Percentiles rank a stretch among this genome's conserved stretches.
These are phyloP conservation scores for Drosophila busckii DNA, from an alignment of 1,140 invertebrate species.

Conservation along the genomic window DNA sequence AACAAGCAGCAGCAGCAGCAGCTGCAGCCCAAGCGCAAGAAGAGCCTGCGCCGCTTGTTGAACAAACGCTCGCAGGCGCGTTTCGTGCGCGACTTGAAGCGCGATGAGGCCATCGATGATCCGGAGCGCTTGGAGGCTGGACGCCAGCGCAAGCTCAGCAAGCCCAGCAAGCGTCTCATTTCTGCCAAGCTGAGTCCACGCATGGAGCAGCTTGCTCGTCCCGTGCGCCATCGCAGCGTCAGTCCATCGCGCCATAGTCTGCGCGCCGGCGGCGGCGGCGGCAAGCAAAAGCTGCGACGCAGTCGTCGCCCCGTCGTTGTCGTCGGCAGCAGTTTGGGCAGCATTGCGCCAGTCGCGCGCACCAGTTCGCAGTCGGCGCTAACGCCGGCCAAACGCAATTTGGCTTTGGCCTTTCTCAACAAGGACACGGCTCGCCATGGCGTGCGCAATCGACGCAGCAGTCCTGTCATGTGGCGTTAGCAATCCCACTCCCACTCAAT, in stretches of 20 bases:
- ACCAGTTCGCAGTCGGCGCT: slow-evolving; percentile 13
- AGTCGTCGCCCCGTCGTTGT: not conserved
- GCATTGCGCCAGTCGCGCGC: slow-evolving; percentile 21
- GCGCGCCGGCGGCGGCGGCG: not conserved
- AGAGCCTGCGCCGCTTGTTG: not conserved
- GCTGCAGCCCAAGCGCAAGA: not conserved
- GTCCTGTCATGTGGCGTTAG: slow-evolving; percentile 10
- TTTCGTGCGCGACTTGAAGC: slow-evolving; percentile 6
- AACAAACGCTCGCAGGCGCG: slow-evolving; percentile 15
- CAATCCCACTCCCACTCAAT: no score
- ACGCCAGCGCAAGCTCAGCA: not conserved
- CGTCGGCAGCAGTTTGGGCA: slow-evolving; percentile 48
- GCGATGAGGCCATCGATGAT: slow-evolving; percentile 42
- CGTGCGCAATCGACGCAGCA: not conserved
- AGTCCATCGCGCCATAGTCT: not conserved
- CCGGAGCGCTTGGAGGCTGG: slow-evolving; percentile 18
- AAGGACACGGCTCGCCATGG: slow-evolving; percentile 1
- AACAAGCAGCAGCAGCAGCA: not conserved
- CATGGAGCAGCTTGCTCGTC: slow-evolving; percentile 12
- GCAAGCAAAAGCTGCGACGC: not conserved
- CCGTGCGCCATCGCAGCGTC: not conserved
- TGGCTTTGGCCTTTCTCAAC: slow-evolving; percentile 43
- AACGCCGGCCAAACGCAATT: slow-evolving; percentile 43
- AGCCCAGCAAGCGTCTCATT: not conserved
- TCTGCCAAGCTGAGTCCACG: slow-evolving; percentile 17